Percentiles rank a stretch among this genome's conserved stretches.
These are phyloP conservation scores for Lordiphosa collinella DNA, from an alignment of 1,140 invertebrate species.

Conservation along the genomic window DNA sequence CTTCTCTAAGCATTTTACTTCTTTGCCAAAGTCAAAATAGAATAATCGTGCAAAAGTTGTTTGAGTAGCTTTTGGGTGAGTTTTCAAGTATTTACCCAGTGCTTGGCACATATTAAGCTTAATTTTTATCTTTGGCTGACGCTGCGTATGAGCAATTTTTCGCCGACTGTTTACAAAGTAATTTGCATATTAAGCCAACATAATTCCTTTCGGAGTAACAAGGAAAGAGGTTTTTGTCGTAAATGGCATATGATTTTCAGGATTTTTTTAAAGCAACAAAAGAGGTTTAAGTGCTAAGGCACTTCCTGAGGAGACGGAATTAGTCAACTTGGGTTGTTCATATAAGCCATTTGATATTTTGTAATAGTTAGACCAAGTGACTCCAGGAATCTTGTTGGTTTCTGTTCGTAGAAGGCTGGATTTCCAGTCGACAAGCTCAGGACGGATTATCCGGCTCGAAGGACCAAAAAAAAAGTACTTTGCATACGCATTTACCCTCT, in stretches of 20 bases:
- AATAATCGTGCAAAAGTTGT: conserved; percentile 36
- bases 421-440: too few relatives aligned
- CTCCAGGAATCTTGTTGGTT: too few relatives aligned
- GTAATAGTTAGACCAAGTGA: too few relatives aligned
- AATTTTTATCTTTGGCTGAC: conserved; percentile 57
- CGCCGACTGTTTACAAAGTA: conserved; percentile 52
- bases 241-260: conserved; percentile 10
- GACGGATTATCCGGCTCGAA: too few relatives aligned
- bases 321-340: too few relatives aligned
- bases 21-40: conserved; percentile 46
- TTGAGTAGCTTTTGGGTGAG: conserved; percentile 22
- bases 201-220: conserved; percentile 8
- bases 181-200: conserved; percentile 45
- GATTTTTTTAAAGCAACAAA: conserved; percentile 1
- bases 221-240: too few relatives aligned
- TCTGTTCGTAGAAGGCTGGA: too few relatives aligned
- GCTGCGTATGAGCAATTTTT: conserved; percentile 64
- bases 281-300: not conserved
- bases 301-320: too few relatives aligned
- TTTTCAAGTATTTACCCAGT: conserved; percentile 64
- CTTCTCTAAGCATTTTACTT: not conserved
- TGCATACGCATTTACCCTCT: too few relatives aligned
- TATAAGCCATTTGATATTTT: too few relatives aligned
- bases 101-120: conserved; percentile 53
- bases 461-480: too few relatives aligned